Percentiles rank a stretch among this genome's conserved stretches.
These are phyloP conservation scores for Choristoneura fumiferana DNA, from an alignment of 1,140 invertebrate species.

Conservation along the genomic window DNA sequence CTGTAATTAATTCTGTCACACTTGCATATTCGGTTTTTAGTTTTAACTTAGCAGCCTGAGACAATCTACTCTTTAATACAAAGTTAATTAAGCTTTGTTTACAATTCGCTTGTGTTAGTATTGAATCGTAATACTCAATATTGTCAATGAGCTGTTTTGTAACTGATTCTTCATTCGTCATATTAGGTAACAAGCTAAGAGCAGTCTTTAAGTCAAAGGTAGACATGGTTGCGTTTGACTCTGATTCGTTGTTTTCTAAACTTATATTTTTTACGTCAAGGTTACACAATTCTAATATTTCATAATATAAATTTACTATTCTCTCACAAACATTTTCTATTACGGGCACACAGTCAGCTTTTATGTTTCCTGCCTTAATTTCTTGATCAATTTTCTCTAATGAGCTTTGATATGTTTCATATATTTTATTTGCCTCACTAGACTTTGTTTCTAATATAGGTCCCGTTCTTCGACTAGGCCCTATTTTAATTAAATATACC, in stretches of 20 bases:
- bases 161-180: not conserved
- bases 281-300: not conserved
- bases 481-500: too few relatives aligned
- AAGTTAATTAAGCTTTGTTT: not conserved
- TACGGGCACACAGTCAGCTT: too few relatives aligned
- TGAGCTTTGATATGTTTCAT: not conserved
- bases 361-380: not conserved
- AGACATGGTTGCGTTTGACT: not conserved
- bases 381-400: not conserved
- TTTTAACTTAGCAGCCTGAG: not conserved
- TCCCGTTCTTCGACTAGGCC: too few relatives aligned
- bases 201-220: slow-evolving; percentile 3
- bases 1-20: not conserved
- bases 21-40: not conserved
- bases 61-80: slow-evolving; percentile 8
- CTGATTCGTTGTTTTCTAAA: not conserved
- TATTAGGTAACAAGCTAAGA: not conserved
- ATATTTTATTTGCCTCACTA: not conserved
- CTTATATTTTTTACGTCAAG: not conserved
- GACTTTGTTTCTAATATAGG: too few relatives aligned
- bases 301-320: not conserved
- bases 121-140: too few relatives aligned
- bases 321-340: too few relatives aligned
- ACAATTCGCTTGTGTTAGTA: not conserved
- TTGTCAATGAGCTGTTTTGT: too few relatives aligned